Base-by-base conservation (phyloP, 2,797 vertebrate species). In the Cynodonichthys magdalenae region DNA sequence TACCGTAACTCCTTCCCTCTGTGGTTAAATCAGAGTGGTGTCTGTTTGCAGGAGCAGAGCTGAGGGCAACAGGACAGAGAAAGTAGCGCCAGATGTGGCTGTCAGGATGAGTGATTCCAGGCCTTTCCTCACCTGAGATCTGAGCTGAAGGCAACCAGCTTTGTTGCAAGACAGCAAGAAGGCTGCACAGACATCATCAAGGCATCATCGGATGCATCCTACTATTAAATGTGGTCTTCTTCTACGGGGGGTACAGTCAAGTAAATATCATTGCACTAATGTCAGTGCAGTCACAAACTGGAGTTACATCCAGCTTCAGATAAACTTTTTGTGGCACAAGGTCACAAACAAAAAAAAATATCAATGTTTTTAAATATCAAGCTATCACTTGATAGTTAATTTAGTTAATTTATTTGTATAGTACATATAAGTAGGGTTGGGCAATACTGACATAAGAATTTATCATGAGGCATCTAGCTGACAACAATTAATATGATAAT, bases 11-110 rank as follows among this genome's bases (percentile, higher is more conserved):
- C 61, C 63, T 83, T 87, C 64, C 75, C 69, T 75, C 67, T 81
- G 81, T 68, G 75, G 75, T 74, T 69, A 61, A 69, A 85, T 68
- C 63, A 56, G 80, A 79, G 65, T 36, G 65, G 78, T 71, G 62
- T 84, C 71, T 79, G 75, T 71, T 82, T 84, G 83, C 75, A 76
- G 74, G 63, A 73, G 66, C 80, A 77, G 79, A 76, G 71, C 69
- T 56, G 63, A 85, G 74, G 72, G 73, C 74, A 83, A 50, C 79
- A 73, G 78, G 60, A 77, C 64, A 66, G 69, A 83, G 75, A 88
- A 89, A 92, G 82, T 77, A 89, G 79, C 83, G 76, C 89, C 90
- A 92, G 90, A 92, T 93, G 92, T 93, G 83, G 82, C 75, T 81
- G 88, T 82, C 84, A 85, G 80, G 58, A 80, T 89, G 88, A 93